Conservation (phyloP, 1,140 invertebrate genomes). For the Campoletis sonorensis region DNA sequence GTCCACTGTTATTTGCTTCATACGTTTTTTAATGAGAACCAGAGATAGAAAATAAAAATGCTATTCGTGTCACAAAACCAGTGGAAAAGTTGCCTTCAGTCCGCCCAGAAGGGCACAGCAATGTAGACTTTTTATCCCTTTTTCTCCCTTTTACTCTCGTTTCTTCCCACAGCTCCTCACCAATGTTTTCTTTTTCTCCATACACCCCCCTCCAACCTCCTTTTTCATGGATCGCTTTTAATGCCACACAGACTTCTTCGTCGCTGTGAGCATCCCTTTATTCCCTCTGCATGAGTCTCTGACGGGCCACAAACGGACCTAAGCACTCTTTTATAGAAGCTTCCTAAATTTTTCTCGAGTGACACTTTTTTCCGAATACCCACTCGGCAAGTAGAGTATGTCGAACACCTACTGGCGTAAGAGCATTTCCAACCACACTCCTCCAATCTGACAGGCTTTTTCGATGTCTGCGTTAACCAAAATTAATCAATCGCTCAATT, state of each 20-base stretch:
- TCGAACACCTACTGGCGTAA: too few relatives aligned
- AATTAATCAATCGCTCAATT: not conserved
- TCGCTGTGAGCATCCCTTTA: constrained; percentile 1
- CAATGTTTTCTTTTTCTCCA: not conserved
- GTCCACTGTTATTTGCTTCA: not conserved
- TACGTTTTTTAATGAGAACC: not conserved
- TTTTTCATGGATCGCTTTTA: not conserved
- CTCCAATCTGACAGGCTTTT: too few relatives aligned
- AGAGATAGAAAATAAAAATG: not conserved
- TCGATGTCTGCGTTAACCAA: not conserved
- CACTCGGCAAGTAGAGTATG: too few relatives aligned
- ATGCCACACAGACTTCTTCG: not conserved
- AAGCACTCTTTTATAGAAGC: constrained; percentile 58
- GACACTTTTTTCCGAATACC: too few relatives aligned
- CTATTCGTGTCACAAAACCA: not conserved
- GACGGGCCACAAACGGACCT: not conserved
- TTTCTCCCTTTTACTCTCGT: constrained; percentile 23
- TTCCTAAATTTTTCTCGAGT: constrained; percentile 45
- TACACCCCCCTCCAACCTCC: not conserved
- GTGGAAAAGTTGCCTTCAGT: constrained; percentile 19
- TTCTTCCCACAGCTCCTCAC: not conserved
- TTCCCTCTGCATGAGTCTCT: constrained; percentile 12
- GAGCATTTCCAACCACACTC: too few relatives aligned
- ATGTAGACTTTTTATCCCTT: not conserved
- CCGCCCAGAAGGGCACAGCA: not conserved